These are phyloP conservation scores for Melanotus villosus DNA, from an alignment of 2,888 invertebrate genomes.

Conservation along the genomic window DNA sequence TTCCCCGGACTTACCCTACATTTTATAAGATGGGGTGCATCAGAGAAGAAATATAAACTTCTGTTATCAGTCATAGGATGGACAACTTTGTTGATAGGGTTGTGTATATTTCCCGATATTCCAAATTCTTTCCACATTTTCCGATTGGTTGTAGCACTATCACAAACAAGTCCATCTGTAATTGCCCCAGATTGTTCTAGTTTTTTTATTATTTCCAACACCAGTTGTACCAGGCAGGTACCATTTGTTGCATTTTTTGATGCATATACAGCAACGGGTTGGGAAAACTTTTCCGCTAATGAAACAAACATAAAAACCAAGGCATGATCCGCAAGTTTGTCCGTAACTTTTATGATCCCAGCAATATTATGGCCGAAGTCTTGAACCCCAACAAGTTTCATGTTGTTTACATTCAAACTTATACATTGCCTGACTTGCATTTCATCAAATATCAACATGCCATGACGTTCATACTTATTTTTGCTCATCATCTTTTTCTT, in stretches of 20 bases:
- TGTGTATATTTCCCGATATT: constrained; percentile 21
- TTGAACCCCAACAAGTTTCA: constrained; percentile 15
- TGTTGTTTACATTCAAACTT: constrained; percentile 22
- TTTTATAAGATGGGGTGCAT: constrained; percentile 38
- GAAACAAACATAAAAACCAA: constrained; percentile 36
- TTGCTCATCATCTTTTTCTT: constrained; percentile 25
- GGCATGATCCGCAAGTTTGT: constrained; percentile 29
- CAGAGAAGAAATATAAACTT: constrained; percentile 41
- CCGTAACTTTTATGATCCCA: constrained; percentile 6
- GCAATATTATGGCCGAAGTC: constrained; percentile 34
- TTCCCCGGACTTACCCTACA: no score
- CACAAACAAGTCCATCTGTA: constrained; percentile 45
- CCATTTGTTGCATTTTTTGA: constrained; percentile 29
- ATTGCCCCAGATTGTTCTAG: constrained; percentile 27
- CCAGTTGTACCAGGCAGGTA: constrained; percentile 14
- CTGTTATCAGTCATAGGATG: constrained; percentile 35
- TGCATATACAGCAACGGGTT: constrained; percentile 37
- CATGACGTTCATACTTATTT: neutral
- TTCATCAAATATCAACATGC: constrained; percentile 28
- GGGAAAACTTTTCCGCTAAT: constrained; percentile 27
- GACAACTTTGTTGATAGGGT: constrained; percentile 29
- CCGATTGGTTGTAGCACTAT: constrained; percentile 46
- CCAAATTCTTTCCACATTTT: constrained; percentile 47
- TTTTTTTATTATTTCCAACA: constrained; percentile 25
- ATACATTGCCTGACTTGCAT: constrained; percentile 22